Evolutionary conservation across 2,113 vertebrate species (phyloP).

Genomic region (Xiphorhynchus elegans): DNA sequence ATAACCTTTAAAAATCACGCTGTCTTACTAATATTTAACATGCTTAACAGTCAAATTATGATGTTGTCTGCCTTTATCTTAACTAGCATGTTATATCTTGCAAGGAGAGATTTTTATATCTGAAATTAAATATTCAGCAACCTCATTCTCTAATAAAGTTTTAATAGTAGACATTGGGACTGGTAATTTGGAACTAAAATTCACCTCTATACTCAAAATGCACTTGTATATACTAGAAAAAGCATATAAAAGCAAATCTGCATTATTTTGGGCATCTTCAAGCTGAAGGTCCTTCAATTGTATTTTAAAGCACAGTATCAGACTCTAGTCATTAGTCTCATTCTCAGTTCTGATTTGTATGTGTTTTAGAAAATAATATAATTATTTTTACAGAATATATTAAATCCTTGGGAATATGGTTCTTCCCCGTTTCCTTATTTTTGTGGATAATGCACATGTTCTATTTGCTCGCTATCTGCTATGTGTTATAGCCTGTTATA

Average conservation of each 20-base stretch:
- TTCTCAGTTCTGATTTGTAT: background rate
- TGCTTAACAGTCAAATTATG: background rate
- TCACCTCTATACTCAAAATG: background rate
- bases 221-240: background rate
- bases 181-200: background rate
- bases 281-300: background rate
- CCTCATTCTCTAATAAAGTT: background rate
- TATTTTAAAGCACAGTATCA: background rate
- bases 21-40: background rate
- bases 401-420: background rate
- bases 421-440: background rate
- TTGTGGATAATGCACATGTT: background rate
- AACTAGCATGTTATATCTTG: rapidly evolving
- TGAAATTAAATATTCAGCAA: background rate
- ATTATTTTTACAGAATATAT: background rate
- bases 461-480: background rate
- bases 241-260: background rate
- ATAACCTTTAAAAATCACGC: background rate
- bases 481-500: background rate
- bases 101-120: background rate
- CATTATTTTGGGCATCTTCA: background rate
- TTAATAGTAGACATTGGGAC: background rate
- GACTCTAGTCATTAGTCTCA: background rate
- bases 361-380: background rate
- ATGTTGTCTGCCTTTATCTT: background rate